Percentiles rank a stretch among this genome's conserved stretches.
phyloP scores from a whole-genome alignment of 1,140 invertebrate genomes.

The Papilio xuthus region DNA sequence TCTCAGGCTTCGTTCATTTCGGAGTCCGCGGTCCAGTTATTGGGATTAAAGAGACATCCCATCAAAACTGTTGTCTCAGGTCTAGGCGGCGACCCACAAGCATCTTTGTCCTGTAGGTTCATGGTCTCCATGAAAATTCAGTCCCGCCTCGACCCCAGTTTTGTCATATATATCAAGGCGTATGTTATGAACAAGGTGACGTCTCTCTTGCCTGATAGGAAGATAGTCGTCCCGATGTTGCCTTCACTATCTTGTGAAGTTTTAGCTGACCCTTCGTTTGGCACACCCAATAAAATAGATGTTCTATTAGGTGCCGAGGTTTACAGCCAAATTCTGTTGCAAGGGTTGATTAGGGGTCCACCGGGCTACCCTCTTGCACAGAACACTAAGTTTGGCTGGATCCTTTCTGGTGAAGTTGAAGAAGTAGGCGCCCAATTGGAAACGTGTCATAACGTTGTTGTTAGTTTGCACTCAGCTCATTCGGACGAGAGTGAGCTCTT shows the following conservation, averaged over 20 bases:
- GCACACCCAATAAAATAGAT: slow-evolving; percentile 48
- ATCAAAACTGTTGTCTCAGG: slow-evolving; percentile 40
- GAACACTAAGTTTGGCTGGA: slow-evolving; percentile 46
- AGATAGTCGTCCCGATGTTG: slow-evolving; percentile 37
- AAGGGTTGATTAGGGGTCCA: slow-evolving; percentile 41
- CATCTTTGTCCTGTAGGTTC: slow-evolving; percentile 38
- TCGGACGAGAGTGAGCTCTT: slow-evolving; percentile 42
- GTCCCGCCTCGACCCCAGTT: slow-evolving; percentile 42
- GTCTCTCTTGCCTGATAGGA: slow-evolving; percentile 36
- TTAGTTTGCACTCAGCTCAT: slow-evolving; percentile 32
- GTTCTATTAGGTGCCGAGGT: slow-evolving; percentile 46
- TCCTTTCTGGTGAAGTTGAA: slow-evolving; percentile 45
- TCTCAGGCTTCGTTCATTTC: slow-evolving; percentile 10
- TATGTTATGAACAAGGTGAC: slow-evolving; percentile 45
- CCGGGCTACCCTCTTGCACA: slow-evolving; percentile 40
- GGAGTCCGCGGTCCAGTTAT: slow-evolving; percentile 39
- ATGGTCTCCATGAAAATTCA: slow-evolving; percentile 40
- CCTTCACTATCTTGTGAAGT: slow-evolving; percentile 9
- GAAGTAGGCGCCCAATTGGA: too few species aligned
- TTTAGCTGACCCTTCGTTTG: slow-evolving; percentile 48
- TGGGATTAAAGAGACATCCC: slow-evolving; percentile 45
- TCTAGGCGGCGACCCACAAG: slow-evolving; percentile 40
- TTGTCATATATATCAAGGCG: slow-evolving; percentile 39
- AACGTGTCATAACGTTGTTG: slow-evolving; percentile 33
- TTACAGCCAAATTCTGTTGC: slow-evolving; percentile 41